Evolutionary conservation across 2,888 invertebrate species (phyloP), one percentile per base, ranked within the genome.

Genomic region (Euzetes globulus): DNA sequence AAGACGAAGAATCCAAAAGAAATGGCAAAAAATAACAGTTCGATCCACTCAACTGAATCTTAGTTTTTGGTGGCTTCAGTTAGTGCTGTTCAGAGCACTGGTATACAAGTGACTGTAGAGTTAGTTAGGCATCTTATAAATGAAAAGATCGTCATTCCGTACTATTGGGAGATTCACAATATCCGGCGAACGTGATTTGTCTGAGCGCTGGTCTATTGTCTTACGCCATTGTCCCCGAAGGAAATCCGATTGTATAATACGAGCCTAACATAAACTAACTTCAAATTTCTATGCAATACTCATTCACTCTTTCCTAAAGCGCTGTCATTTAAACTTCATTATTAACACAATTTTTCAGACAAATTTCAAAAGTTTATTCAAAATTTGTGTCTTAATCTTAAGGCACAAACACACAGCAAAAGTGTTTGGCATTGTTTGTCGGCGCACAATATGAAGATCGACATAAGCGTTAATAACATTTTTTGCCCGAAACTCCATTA

Each of bases 101-200:
- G 52, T 25, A 55, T 5, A 52, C n/a, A 15, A 52, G n/a, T 52
- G n/a, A 47, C 47, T 47, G 47, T 22, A 25, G 17, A 29, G 37
- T 6, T 63, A 11, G 22, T 58, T 15, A 60, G 60, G 15, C 15
- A 1, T 27, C 29, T 33, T 33, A 63, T 33, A 63, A 63, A 63
- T 63, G 63, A 63, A 63, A 63, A 63, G 63, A 33, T 63, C 68
- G 68, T 68, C 68, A 41, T 45, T 68, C 33, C 1, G 37, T 19
- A 37, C 33, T 63, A 5, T 19, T 27, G 45, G 45, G 22, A 45
- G 68, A 68, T 1, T 41, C 45, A 37, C 41, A 19, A 68, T 68
- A 68, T 68, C 68, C 68, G 41, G 68, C 11, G 22, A 15, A 68
- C 45, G 68, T 68, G 68, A 68, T 68, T 68, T 68, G 68, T 68